Evolutionary conservation across 2,888 invertebrate genomes (phyloP), one percentile per base, ranked within the genome.

Genomic region (Eugnorisma glareosa): DNA sequence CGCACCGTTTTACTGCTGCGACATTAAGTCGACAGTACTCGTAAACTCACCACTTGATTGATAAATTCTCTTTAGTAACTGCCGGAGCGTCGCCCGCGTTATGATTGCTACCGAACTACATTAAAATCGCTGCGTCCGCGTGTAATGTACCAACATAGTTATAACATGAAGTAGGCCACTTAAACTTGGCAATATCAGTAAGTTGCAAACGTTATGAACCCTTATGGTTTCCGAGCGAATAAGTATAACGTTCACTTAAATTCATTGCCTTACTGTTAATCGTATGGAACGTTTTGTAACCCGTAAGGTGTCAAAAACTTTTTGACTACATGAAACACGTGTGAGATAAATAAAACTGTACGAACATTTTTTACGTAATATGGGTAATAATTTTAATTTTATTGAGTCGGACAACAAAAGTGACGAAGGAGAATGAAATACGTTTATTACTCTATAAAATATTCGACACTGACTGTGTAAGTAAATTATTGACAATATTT

Each of bases 11-110:
- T 91, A 92, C 90, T 85, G 91, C 90, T 80, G 79, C 82, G 87
- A 86, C 92, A 93, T 93, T 92, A 92, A 91, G 89, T 75, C 85
- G 90, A 90, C 93, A 89, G 88, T 86, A 82, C 89, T 93, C 94
- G 89, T 95, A 95, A 95, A 95, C 92, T 91, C 89, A 78, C 83
- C 91, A 89, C 90, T 93, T 94, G 94, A 94, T 93, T 93, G 93
- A 94, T 94, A 94, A 93, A 93, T 92, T 88, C 89, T 85, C 88
- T 86, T 86, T 77, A 77, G 88, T 89, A 87, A 89, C 77, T 76
- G 86, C 86, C 89, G 89, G 91, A 87, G 90, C 92, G 92, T 89
- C 89, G 93, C 79, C 90, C 93, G 90, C 84, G 90, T 93, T 91
- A 93, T 90, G 89, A 88, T 87, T 85, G 90, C 91, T 90, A 89